A percentile compares a stretch with the other conserved stretches of the same genome.
phyloP scores from a whole-genome alignment of 2,113 vertebrate species.

The Pseudolaguvia tuberculata region DNA sequence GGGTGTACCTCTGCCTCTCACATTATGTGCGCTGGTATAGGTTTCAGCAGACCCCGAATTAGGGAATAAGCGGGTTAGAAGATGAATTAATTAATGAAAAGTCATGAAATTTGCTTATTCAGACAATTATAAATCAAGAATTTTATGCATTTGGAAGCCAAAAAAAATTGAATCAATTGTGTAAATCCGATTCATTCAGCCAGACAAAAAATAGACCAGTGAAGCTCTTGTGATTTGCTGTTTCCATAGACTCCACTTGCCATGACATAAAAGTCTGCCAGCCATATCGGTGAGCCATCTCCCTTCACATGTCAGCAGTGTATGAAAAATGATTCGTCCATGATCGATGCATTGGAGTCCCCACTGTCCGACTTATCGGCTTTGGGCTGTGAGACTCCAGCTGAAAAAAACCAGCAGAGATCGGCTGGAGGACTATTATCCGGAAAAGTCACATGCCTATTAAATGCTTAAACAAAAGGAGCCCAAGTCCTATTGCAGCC shows the following conservation, averaged over 20 bases:
- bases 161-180: background rate
- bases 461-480: background rate
- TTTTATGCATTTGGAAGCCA: background rate
- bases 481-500: background rate
- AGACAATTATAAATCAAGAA: background rate
- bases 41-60: too few relatives aligned
- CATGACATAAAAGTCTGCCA: conserved; percentile 38
- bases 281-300: conserved; percentile 42
- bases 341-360: conserved; percentile 59
- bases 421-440: background rate
- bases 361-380: conserved; percentile 32
- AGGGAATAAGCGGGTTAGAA: too few relatives aligned
- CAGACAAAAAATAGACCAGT: background rate
- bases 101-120: background rate
- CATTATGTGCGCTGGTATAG: too few relatives aligned
- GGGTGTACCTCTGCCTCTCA: too few relatives aligned
- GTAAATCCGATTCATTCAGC: background rate
- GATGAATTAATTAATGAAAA: too few relatives aligned
- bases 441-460: background rate
- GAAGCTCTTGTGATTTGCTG: background rate
- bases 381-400: conserved; percentile 28
- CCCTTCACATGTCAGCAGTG: conserved; percentile 43
- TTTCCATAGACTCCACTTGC: conserved; percentile 33
- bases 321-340: conserved; percentile 46
- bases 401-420: conserved; percentile 1